Percentiles rank a stretch among this genome's conserved stretches.
Conservation (phyloP, 30 jellyfish, hydroid and myxozoan genomes). For the Turritopsis dohrnii region DNA sequence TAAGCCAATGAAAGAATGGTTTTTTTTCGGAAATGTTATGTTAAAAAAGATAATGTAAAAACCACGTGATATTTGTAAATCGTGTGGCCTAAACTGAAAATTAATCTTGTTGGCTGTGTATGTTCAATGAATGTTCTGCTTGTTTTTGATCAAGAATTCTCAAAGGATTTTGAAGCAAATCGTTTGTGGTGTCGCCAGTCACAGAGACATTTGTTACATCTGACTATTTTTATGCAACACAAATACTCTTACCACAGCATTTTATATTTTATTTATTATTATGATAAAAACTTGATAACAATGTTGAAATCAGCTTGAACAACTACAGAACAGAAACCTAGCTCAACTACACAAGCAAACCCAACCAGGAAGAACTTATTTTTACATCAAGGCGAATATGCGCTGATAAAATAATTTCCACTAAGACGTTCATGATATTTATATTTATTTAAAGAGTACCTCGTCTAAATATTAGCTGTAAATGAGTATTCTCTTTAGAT, state of each 20-base stretch:
- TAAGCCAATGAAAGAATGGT: slow-evolving; percentile 8
- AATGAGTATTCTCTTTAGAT: background rate
- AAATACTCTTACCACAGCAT: background rate
- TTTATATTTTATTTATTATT: no score
- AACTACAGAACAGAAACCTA: no score
- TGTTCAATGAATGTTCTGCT: slow-evolving; percentile 16
- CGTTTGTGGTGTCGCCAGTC: slow-evolving; percentile 29
- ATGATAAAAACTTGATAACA: background rate
- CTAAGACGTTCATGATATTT: background rate
- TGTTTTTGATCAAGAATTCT: slow-evolving; percentile 14
- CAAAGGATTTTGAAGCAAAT: slow-evolving; percentile 14
- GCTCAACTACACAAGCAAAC: no score
- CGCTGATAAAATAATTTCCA: background rate
- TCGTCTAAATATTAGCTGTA: background rate
- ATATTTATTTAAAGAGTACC: background rate
- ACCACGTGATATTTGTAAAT: slow-evolving; percentile 19
- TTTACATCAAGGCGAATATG: no score
- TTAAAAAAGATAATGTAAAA: slow-evolving; percentile 1
- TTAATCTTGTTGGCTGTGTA: slow-evolving; percentile 9
- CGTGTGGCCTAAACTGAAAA: background rate
- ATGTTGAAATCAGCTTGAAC: background rate
- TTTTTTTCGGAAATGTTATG: background rate
- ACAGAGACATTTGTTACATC: background rate
- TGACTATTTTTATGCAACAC: background rate
- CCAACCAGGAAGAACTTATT: no score